A percentile compares a stretch with the other conserved stretches of the same genome.
Conservation (phyloP, 2,888 invertebrate species). For the Holacanthella duospinosa region DNA sequence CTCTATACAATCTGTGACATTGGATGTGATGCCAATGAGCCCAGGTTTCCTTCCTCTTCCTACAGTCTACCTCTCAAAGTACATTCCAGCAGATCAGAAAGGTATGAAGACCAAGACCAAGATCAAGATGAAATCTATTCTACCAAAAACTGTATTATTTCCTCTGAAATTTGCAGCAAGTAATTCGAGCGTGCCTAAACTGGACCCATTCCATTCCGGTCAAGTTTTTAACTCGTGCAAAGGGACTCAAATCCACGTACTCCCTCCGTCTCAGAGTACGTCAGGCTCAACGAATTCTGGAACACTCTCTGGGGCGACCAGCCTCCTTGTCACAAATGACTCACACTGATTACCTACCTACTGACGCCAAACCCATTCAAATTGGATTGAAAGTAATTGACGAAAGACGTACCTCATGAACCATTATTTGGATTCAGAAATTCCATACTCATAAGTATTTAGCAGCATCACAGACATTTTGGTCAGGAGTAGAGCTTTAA, state of each 20-base stretch:
- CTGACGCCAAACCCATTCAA: too few species aligned
- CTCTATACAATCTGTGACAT: slow-evolving; percentile 58
- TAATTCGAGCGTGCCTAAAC: slow-evolving; percentile 48
- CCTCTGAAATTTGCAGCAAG: slow-evolving; percentile 26
- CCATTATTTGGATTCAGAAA: too few species aligned
- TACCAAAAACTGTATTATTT: not conserved
- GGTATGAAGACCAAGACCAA: too few species aligned
- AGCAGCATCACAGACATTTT: too few species aligned
- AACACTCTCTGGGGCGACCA: not conserved
- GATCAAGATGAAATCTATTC: not conserved
- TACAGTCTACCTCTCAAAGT: slow-evolving; percentile 74
- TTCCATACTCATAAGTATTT: too few species aligned
- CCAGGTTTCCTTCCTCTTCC: slow-evolving; percentile 84
- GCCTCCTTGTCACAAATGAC: too few species aligned
- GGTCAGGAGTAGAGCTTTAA: too few species aligned
- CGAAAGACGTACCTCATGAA: too few species aligned
- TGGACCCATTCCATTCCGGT: slow-evolving; percentile 79
- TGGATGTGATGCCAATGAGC: slow-evolving; percentile 87
- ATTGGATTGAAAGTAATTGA: too few species aligned
- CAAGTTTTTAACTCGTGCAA: slow-evolving; percentile 89
- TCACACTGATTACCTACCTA: too few species aligned
- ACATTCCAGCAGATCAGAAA: slow-evolving; percentile 57
- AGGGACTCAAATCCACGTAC: slow-evolving; percentile 80
- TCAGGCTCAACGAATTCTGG: not conserved
- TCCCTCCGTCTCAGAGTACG: slow-evolving; percentile 44